A percentile compares a stretch with the other conserved stretches of the same genome.
Conservation (phyloP, 1,140 invertebrate species). For the Trachelipus rathkii region DNA sequence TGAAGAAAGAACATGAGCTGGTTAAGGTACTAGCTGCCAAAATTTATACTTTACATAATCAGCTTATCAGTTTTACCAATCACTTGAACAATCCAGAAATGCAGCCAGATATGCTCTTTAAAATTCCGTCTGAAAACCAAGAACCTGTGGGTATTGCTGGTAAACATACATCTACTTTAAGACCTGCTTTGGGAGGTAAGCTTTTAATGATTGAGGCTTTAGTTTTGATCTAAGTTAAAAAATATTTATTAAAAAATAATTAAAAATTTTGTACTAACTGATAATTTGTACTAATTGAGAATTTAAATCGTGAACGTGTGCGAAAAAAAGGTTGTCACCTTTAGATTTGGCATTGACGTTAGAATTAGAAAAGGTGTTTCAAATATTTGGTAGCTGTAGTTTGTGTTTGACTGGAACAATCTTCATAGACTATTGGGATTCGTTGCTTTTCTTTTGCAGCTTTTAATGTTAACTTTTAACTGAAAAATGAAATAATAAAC, state of each 20-base stretch:
- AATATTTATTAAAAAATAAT: too few species aligned
- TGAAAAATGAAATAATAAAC: too few species aligned
- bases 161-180: background rate
- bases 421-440: too few species aligned
- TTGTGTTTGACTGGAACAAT: too few species aligned
- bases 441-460: too few species aligned
- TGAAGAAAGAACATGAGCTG: background rate
- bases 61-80: background rate
- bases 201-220: background rate
- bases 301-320: background rate
- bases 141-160: background rate
- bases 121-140: background rate
- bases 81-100: background rate
- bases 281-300: background rate
- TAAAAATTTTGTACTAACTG: too few species aligned
- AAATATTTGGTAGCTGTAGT: too few species aligned
- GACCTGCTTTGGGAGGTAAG: background rate
- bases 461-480: too few species aligned
- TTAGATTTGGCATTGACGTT: too few species aligned
- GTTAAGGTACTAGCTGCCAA: background rate
- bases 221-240: background rate
- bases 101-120: background rate
- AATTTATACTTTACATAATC: background rate
- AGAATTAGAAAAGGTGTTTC: too few species aligned
- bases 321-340: too few species aligned